Evolutionary conservation across 2,888 invertebrate species (phyloP).

Genomic region (Resseliella maxima): DNA sequence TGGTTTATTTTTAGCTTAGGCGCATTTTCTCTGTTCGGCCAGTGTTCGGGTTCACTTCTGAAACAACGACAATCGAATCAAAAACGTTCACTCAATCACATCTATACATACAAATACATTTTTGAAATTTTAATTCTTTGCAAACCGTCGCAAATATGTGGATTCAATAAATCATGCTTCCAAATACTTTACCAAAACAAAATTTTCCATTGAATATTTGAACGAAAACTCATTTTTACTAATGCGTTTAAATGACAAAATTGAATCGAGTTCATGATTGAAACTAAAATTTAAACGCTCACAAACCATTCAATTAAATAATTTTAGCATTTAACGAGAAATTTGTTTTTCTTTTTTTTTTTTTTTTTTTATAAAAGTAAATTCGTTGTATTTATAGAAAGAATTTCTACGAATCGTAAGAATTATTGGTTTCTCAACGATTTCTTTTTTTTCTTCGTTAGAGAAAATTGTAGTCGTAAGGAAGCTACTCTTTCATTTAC

Average conservation of each 20-base stretch:
- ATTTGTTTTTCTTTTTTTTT: background rate
- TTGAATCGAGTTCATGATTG: no score
- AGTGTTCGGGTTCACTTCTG: background rate
- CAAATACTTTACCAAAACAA: no score
- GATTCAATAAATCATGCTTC: no score
- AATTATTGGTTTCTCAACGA: background rate
- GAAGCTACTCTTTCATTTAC: no score
- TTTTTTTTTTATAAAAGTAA: background rate
- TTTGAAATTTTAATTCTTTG: no score
- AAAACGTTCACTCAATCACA: background rate
- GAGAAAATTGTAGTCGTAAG: no score
- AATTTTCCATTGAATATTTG: no score
- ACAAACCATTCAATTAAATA: background rate
- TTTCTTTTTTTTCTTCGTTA: no score
- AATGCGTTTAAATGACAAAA: no score
- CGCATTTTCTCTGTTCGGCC: background rate
- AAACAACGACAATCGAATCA: background rate
- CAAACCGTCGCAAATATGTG: no score
- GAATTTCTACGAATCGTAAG: background rate
- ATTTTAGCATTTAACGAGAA: slow-evolving; percentile 8
- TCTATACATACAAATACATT: background rate
- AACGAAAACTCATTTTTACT: no score
- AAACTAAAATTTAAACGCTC: no score
- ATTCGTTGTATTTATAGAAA: background rate
- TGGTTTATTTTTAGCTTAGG: background rate